These are phyloP conservation scores for Nephrotoma guestfalica DNA, from an alignment of 2,888 invertebrate species.

Conservation along the genomic window DNA sequence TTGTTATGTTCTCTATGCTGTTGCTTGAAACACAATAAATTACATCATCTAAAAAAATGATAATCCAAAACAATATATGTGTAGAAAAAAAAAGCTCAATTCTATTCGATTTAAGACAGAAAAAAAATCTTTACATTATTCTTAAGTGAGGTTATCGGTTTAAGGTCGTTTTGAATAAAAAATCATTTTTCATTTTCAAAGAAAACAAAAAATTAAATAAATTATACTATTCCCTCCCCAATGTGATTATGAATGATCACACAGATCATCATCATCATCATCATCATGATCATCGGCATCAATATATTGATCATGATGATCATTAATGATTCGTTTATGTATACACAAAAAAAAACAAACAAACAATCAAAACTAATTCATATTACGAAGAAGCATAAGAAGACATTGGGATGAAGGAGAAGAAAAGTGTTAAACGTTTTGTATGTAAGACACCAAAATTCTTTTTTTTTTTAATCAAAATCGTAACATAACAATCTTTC, in stretches of 20 bases:
- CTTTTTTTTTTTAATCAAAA: not conserved
- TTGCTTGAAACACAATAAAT: not conserved
- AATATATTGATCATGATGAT: not conserved
- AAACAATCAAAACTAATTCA: not conserved
- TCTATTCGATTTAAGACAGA: not conserved
- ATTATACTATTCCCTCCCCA: not conserved
- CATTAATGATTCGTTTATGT: not conserved
- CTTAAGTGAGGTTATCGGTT: not conserved
- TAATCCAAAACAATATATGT: not conserved
- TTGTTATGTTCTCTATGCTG: not conserved
- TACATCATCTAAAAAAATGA: not conserved
- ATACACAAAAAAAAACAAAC: not conserved
- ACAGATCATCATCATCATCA: not conserved
- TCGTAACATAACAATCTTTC: not conserved
- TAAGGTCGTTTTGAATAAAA: not conserved
- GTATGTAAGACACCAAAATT: not conserved
- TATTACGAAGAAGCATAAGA: not conserved
- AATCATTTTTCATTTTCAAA: not conserved
- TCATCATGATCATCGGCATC: not conserved
- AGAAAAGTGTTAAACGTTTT: not conserved
- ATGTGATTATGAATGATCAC: not conserved
- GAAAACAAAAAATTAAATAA: not conserved
- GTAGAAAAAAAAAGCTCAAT: not conserved
- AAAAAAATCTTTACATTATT: not conserved
- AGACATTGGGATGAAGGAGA: not conserved